Evolutionary conservation across 2,888 invertebrate species (phyloP).

Genomic region (Thecocarcelia acutangulata): DNA sequence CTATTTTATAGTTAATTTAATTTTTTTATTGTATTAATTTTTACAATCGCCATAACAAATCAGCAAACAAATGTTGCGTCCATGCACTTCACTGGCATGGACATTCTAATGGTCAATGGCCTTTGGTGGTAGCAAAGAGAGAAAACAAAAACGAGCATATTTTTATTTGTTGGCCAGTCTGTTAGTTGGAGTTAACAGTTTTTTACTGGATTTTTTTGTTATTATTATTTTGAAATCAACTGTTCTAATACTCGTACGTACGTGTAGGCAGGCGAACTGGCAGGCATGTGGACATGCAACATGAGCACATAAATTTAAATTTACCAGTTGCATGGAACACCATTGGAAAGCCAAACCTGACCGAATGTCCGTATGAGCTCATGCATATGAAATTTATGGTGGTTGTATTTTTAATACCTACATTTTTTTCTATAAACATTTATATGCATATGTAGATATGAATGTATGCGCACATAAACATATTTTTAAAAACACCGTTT

Average conservation of each 20-base stretch:
- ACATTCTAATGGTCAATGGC: slow-evolving; percentile 61
- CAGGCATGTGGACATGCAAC: slow-evolving; percentile 53
- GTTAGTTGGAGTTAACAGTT: slow-evolving; percentile 55
- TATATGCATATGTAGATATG: no score
- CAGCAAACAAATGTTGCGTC: slow-evolving; percentile 42
- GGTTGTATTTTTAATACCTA: slow-evolving; percentile 36
- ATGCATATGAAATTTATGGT: slow-evolving; percentile 61
- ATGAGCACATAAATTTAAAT: slow-evolving; percentile 49
- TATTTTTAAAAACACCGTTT: slow-evolving; percentile 47
- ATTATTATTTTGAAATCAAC: slow-evolving; percentile 38
- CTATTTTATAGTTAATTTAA: slow-evolving; percentile 30
- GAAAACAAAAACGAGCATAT: slow-evolving; percentile 7
- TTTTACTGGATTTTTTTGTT: slow-evolving; percentile 15
- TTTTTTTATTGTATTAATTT: slow-evolving; percentile 17
- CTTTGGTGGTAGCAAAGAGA: slow-evolving; percentile 30
- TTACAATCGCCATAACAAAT: slow-evolving; percentile 51
- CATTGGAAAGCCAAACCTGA: slow-evolving; percentile 40
- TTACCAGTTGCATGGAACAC: slow-evolving; percentile 35
- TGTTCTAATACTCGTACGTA: slow-evolving; percentile 53
- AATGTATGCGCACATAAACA: no score
- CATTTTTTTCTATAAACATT: neutral
- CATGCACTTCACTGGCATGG: slow-evolving; percentile 39
- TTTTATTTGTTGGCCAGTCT: slow-evolving; percentile 46
- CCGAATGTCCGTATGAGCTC: slow-evolving; percentile 47
- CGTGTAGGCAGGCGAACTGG: slow-evolving; percentile 21